Conservation (phyloP, 2,797 vertebrate species). For the Adrianichthys oophorus region DNA sequence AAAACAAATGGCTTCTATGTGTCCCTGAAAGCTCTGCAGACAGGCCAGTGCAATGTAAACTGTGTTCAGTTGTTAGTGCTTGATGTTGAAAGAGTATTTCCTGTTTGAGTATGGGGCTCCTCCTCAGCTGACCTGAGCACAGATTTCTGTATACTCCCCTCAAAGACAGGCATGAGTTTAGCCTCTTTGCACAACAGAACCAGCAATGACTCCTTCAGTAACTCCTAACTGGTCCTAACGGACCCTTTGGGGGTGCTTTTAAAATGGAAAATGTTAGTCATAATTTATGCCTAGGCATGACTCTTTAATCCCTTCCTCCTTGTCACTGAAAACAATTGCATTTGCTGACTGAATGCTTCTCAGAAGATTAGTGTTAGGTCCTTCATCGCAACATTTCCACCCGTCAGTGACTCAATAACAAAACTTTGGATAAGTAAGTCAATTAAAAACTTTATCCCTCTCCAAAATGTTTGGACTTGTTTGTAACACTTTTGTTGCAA, state of each 20-base stretch:
- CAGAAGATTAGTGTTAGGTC: conserved; percentile 48
- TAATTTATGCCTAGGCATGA: conserved; percentile 76
- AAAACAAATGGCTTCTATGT: conserved; percentile 37
- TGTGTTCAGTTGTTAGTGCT: conserved; percentile 66
- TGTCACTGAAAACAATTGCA: conserved; percentile 76
- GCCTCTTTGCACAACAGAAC: conserved; percentile 51
- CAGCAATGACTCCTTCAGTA: conserved; percentile 60
- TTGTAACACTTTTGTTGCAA: conserved; percentile 8
- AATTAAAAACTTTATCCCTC: conserved; percentile 23
- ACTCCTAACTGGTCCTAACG: not conserved
- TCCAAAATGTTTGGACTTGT: conserved; percentile 22
- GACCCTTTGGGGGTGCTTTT: conserved; percentile 54
- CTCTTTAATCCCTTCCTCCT: conserved; percentile 69
- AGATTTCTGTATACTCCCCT: conserved; percentile 40
- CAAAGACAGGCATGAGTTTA: conserved; percentile 49
- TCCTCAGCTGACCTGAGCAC: conserved; percentile 47
- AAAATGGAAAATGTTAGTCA: conserved; percentile 80
- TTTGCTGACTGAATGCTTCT: conserved; percentile 72
- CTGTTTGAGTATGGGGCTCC: conserved; percentile 68
- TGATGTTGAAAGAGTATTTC: conserved; percentile 71
- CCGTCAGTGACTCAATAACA: conserved; percentile 25
- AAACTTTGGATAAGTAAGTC: conserved; percentile 35
- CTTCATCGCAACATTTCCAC: conserved; percentile 64
- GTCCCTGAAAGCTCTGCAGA: conserved; percentile 31
- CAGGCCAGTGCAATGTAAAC: conserved; percentile 64